A percentile compares a stretch with the other conserved stretches of the same genome.
These are phyloP conservation scores for Diplolepis rosae DNA, from an alignment of 2,888 invertebrate species.

Conservation along the genomic window DNA sequence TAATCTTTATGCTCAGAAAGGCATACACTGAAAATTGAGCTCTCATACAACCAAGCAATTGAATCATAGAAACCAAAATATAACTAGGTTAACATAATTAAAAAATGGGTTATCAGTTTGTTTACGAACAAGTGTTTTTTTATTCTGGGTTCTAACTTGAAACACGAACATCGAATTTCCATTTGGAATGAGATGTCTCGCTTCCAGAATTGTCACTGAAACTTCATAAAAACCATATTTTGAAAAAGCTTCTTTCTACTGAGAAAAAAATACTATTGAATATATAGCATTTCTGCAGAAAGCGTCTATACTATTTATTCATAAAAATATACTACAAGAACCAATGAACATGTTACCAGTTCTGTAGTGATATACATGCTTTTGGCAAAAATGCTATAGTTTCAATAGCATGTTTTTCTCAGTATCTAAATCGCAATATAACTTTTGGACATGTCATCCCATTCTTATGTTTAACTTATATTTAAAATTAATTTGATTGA, in stretches of 20 bases:
- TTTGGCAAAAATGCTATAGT: no score
- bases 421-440: no score
- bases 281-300: no score
- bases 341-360: no score
- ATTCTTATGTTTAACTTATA: background rate
- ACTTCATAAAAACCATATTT: slow-evolving; percentile 74
- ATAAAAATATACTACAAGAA: no score
- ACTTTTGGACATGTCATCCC: no score
- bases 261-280: no score
- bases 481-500: no score
- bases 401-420: no score
- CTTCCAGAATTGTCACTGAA: slow-evolving; percentile 81
- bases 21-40: slow-evolving; percentile 56
- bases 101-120: slow-evolving; percentile 80
- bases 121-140: slow-evolving; percentile 77
- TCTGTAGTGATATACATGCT: no score
- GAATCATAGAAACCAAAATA: background rate
- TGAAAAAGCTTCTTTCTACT: no score
- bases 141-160: slow-evolving; percentile 78
- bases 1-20: slow-evolving; percentile 77
- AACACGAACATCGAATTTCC: slow-evolving; percentile 79
- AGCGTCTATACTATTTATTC: no score
- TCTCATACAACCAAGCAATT: background rate
- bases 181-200: slow-evolving; percentile 76
- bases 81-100: slow-evolving; percentile 76